A percentile compares a stretch with the other conserved stretches of the same genome.
These are phyloP conservation scores for Alces alces DNA, from an alignment of 2,113 vertebrate species.

Conservation along the genomic window DNA sequence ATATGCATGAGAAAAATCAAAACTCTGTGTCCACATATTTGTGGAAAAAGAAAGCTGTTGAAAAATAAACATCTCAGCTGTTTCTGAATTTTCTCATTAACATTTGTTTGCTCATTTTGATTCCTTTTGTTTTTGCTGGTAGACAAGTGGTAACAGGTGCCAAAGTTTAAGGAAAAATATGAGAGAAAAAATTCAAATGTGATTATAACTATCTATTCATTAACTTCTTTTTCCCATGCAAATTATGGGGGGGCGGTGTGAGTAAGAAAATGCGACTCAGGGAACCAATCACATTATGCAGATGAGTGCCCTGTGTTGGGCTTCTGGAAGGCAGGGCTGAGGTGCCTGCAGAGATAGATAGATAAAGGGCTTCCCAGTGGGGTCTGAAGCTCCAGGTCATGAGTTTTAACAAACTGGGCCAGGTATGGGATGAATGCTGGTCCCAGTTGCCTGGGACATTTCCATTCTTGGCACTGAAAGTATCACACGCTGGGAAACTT, in stretches of 20 bases:
- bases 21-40: conserved; percentile 54
- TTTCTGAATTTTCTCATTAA: conserved; percentile 63
- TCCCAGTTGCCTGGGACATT: not conserved
- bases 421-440: not conserved
- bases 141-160: conserved; percentile 63
- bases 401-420: not conserved
- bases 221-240: conserved; percentile 14
- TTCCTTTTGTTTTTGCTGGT: conserved; percentile 64
- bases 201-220: conserved; percentile 45
- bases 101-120: conserved; percentile 59
- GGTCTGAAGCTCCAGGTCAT: not conserved
- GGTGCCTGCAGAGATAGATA: not conserved
- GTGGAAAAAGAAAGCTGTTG: conserved; percentile 40
- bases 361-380: not conserved
- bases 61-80: conserved; percentile 65
- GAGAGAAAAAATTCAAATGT: not conserved
- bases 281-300: not conserved
- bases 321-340: not conserved
- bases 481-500: not conserved
- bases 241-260: not conserved
- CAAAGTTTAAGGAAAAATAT: conserved; percentile 53
- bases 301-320: not conserved
- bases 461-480: not conserved
- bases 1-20: conserved; percentile 49
- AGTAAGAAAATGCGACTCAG: not conserved